Evolutionary conservation across 1,140 invertebrate species (phyloP), one percentile per base, ranked within the genome.

Genomic region (Camponotus floridanus): DNA sequence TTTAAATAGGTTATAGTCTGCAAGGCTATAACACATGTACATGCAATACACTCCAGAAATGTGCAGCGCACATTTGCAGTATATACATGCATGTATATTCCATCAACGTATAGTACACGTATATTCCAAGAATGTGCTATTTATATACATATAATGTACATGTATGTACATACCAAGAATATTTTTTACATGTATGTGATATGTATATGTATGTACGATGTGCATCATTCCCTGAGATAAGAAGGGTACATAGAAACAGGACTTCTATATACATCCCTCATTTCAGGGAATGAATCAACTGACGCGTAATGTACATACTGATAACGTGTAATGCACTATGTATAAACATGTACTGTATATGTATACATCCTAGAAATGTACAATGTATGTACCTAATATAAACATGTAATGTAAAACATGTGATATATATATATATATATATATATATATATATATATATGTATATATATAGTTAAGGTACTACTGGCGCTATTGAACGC

Each of bases 91-190:
- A 57, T 57, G 55, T 57, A 57, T 57, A 57, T 57, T 57, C 55
- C 55, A 6, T 21, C 15, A 57, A 57, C n/a, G n/a, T 57, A 21
- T n/a, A 57, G 18, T 57, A 21, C 55, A 57, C 13, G 55, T 57
- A 57, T 57, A 57, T 57, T 57, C 18, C 15, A n/a, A 57, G 55
- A 57, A 57, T 57, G 55, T 57, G 55, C 55, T 21, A 18, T 57
- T 57, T n/a, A 57, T 57, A n/a, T 57, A 57, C 48, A 51, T 51
- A 51, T n/a, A 57, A 57, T 21, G n/a, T 57, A n/a, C 55, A n/a
- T 57, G 55, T n/a, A 57, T 57, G 7, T 57, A 2, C 21, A 57
- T 57, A 57, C 55, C n/a, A 57, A 57, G n/a, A 57, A 57, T 6
- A 57, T 57, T 57, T 6, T 2, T 57, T 57, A n/a, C 55, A 57